These are phyloP conservation scores for Lepidocyrtinus sp. DNA, from an alignment of 2,888 invertebrate species.

Conservation along the genomic window DNA sequence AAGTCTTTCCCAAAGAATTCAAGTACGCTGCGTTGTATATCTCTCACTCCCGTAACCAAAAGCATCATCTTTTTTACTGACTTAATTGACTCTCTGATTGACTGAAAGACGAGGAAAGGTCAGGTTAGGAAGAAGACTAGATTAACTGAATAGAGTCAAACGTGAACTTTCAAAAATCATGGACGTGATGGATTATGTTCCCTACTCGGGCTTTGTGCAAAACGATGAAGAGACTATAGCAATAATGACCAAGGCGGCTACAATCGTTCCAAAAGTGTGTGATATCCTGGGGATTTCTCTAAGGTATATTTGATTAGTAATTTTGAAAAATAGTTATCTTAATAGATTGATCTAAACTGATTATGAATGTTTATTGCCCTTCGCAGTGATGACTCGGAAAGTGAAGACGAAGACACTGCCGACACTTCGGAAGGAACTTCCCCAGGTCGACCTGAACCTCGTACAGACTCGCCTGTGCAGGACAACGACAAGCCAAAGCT, in stretches of 20 bases:
- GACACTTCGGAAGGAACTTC: slow-evolving; percentile 51
- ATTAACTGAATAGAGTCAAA: background rate
- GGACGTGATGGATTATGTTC: slow-evolving; percentile 64
- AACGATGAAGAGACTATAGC: slow-evolving; percentile 64
- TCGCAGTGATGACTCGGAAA: slow-evolving; percentile 67
- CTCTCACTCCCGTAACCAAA: background rate
- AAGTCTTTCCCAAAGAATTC: slow-evolving; percentile 54
- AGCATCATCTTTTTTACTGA: slow-evolving; percentile 3
- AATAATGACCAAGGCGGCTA: slow-evolving; percentile 65
- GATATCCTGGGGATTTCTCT: slow-evolving; percentile 68
- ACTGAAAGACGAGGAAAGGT: background rate
- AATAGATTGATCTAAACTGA: background rate
- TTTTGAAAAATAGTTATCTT: no score
- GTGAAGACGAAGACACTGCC: slow-evolving; percentile 65
- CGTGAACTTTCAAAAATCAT: slow-evolving; percentile 25
- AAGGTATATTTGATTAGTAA: no score
- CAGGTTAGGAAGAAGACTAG: background rate
- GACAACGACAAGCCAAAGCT: slow-evolving; percentile 47
- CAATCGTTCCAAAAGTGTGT: slow-evolving; percentile 66
- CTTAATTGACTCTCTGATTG: slow-evolving; percentile 8
- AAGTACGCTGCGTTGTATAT: background rate
- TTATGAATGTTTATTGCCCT: background rate
- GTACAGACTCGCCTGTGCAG: slow-evolving; percentile 20
- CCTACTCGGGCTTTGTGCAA: slow-evolving; percentile 64
- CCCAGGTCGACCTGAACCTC: slow-evolving; percentile 27